Evolutionary conservation across 2,888 invertebrate genomes (phyloP).

Genomic region (Sphinx pinastri): DNA sequence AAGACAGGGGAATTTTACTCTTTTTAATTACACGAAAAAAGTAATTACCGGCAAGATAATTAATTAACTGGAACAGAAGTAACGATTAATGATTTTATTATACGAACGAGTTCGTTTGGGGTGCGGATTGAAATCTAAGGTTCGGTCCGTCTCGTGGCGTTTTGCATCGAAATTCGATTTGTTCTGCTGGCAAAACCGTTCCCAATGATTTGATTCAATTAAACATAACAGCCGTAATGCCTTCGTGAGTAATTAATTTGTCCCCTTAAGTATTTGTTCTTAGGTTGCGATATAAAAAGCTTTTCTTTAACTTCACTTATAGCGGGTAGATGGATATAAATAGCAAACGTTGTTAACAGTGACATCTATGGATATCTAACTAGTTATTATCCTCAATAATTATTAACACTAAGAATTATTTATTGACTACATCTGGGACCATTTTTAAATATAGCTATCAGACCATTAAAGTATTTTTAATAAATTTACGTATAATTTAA

Average conservation of each 20-base stretch:
- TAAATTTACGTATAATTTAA: no score
- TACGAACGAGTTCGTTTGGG: conserved; percentile 79
- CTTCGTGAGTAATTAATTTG: conserved; percentile 55
- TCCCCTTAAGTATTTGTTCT: conserved; percentile 39
- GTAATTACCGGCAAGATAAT: conserved; percentile 83
- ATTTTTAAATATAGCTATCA: no score
- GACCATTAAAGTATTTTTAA: no score
- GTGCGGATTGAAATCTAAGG: conserved; percentile 73
- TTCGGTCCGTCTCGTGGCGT: conserved; percentile 57
- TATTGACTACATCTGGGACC: no score
- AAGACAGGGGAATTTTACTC: conserved; percentile 83
- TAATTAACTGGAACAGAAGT: conserved; percentile 85
- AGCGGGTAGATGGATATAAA: neutral
- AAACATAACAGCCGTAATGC: conserved; percentile 62
- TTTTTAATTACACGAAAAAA: conserved; percentile 84
- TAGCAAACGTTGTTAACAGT: neutral
- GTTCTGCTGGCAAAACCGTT: conserved; percentile 61
- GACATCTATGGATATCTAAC: neutral
- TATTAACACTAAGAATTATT: neutral
- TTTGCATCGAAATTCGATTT: conserved; percentile 72
- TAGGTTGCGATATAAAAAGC: neutral
- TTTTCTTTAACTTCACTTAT: neutral
- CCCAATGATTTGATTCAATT: conserved; percentile 74
- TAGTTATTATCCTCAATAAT: neutral
- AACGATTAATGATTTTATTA: conserved; percentile 85